Base-by-base conservation (phyloP, 1,140 invertebrate genomes). In the Drosophila takahashii region DNA sequence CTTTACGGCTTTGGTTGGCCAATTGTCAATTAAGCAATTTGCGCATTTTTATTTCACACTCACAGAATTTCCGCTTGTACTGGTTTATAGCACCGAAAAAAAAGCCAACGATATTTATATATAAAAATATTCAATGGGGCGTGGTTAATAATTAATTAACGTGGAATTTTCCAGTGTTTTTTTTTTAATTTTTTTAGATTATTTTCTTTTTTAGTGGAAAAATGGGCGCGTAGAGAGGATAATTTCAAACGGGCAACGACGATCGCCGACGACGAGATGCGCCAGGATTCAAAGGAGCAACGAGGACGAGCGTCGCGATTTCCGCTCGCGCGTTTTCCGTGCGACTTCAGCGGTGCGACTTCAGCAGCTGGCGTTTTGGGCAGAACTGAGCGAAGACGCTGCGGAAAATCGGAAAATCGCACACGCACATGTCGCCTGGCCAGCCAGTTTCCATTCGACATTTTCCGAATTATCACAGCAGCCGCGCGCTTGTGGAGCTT, bases 311-410 rank as follows among this genome's bases (percentile, higher is more conserved):
- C 27, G 72, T 36, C 66, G 64, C 62, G 53, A 56, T 45, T 34
- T 39, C 51, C 61, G 62, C 69, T 77, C 59, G 60, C 70, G 57
- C 57, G 36, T 77, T 51, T 66, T 81, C 60, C 56, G 65, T 59
- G 72, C 77, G 79, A 59, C 26, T 61, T 57, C 56, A 26, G 64
- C 76, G 44, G 27, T 75, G 70, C 80, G 80, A 83, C 83, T 87
- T 77, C 48, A 87, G 79, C 84, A 59, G 79, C 80, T 81, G 84
- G 79, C 83, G 83, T 87, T 87, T 54, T 56, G 53, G 74, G 84
- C 83, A 76, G 65, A 87, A 86, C 83, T 86, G 83, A 87, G 41
- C 58, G 42, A 39, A 65, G 15, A 18, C 62, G 48, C 29, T 51
- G 48, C 48, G 48, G 36, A 9, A 62, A 62, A 59, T 59, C 53